A percentile compares a stretch with the other conserved stretches of the same genome.
These are phyloP conservation scores for Samia ricini DNA, from an alignment of 1,140 invertebrate species.

Conservation along the genomic window DNA sequence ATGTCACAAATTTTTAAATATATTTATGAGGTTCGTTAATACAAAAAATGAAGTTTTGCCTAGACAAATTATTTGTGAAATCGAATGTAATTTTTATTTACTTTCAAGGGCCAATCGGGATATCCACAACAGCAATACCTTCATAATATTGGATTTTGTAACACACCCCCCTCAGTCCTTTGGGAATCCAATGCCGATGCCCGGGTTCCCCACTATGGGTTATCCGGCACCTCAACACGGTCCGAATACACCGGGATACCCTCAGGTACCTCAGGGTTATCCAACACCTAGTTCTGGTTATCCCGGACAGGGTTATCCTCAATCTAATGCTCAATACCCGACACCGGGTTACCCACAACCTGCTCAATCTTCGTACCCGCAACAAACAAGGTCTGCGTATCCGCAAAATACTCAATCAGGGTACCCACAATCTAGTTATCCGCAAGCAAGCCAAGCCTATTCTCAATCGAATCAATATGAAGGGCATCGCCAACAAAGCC, in stretches of 20 bases:
- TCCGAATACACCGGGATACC: slow-evolving; percentile 15
- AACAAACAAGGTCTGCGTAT: slow-evolving; percentile 40
- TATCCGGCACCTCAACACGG: slow-evolving; percentile 13
- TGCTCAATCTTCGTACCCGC: slow-evolving; percentile 34
- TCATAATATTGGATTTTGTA: slow-evolving; percentile 74
- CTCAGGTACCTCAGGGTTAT: slow-evolving; percentile 25
- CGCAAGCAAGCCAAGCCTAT: slow-evolving; percentile 31
- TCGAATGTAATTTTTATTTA: slow-evolving; percentile 41
- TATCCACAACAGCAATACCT: slow-evolving; percentile 60
- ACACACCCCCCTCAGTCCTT: slow-evolving; percentile 73
- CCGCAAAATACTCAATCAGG: slow-evolving; percentile 28
- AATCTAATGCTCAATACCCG: slow-evolving; percentile 19
- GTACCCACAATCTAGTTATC: slow-evolving; percentile 27
- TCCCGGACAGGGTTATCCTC: slow-evolving; percentile 10
- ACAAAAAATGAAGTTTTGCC: neutral
- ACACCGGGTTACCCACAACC: slow-evolving; percentile 33
- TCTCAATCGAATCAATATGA: slow-evolving; percentile 31
- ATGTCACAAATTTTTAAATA: neutral
- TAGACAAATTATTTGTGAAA: neutral
- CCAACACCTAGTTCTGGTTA: slow-evolving; percentile 12
- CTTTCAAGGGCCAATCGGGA: slow-evolving; percentile 71
- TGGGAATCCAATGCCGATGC: slow-evolving; percentile 72
- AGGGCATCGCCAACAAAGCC: slow-evolving; percentile 29
- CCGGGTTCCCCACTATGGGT: slow-evolving; percentile 59
- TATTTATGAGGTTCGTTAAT: neutral